These are phyloP conservation scores for Rhinoptilus africanus DNA, from an alignment of 2,113 vertebrate species.

Conservation along the genomic window DNA sequence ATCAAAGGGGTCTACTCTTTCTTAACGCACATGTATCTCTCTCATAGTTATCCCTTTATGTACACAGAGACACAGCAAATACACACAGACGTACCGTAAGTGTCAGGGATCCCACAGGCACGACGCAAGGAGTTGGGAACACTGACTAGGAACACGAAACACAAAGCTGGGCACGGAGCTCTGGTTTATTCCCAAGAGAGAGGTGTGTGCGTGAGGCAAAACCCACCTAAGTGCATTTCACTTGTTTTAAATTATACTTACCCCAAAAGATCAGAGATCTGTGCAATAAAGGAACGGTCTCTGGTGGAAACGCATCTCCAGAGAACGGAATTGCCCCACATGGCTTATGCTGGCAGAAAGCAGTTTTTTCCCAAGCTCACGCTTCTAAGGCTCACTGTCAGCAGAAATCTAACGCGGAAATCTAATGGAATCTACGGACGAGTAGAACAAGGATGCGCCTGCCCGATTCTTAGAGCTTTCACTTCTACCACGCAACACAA, in stretches of 20 bases:
- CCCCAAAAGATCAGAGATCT: accelerated
- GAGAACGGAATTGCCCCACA: neutral
- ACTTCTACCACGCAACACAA: neutral
- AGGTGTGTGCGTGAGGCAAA: neutral
- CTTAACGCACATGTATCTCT: neutral
- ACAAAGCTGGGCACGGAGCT: neutral
- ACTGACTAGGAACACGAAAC: neutral
- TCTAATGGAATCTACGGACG: neutral
- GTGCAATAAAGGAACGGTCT: neutral
- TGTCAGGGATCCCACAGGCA: neutral
- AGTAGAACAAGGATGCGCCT: neutral
- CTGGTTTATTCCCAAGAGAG: neutral
- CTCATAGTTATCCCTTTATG: neutral
- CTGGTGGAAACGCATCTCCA: neutral
- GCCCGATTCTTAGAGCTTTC: neutral
- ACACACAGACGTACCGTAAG: neutral
- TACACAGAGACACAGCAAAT: neutral
- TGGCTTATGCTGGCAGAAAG: neutral
- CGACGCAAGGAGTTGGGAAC: neutral
- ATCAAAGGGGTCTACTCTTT: neutral
- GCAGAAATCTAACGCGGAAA: neutral
- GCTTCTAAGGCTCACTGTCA: neutral
- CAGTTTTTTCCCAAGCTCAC: neutral
- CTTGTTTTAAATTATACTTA: too few species aligned
- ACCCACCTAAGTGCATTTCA: neutral